A percentile compares a stretch with the other conserved stretches of the same genome.
These are phyloP conservation scores for Chaitophorus viminalis DNA, from an alignment of 2,888 invertebrate genomes.

Conservation along the genomic window DNA sequence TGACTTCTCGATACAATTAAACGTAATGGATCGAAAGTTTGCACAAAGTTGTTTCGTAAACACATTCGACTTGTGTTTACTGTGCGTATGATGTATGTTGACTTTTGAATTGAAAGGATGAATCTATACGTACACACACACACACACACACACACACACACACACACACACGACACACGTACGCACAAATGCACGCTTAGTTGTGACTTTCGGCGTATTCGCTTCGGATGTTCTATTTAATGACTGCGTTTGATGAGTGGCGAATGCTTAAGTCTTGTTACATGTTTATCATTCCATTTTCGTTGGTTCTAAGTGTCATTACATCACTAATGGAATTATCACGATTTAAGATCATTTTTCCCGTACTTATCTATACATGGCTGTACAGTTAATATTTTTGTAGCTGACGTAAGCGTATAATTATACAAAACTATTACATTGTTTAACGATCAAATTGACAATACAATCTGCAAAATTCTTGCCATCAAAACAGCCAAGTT, in stretches of 20 bases:
- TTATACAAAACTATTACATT: background rate
- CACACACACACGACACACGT: background rate
- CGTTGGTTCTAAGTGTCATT: background rate
- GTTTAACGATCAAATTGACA: background rate
- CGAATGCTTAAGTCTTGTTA: background rate
- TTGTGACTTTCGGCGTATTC: background rate
- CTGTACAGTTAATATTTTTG: background rate
- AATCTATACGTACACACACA: background rate
- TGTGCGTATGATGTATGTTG: background rate
- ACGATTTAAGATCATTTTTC: background rate
- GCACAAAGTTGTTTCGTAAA: constrained; percentile 23
- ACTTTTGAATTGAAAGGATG: constrained; percentile 23
- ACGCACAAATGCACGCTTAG: background rate
- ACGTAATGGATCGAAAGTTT: constrained; percentile 32
- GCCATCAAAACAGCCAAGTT: too few species aligned
- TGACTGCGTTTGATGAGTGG: background rate
- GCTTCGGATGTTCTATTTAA: constrained; percentile 14
- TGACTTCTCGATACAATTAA: constrained; percentile 4
- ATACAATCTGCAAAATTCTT: too few species aligned
- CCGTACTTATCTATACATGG: too few species aligned
- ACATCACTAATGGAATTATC: background rate
- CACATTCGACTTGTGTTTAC: background rate
- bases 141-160: background rate
- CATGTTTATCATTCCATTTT: background rate
- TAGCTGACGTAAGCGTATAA: too few species aligned